Conservation (phyloP, 2,888 invertebrate genomes). For the Neoitamus cyanurus region DNA sequence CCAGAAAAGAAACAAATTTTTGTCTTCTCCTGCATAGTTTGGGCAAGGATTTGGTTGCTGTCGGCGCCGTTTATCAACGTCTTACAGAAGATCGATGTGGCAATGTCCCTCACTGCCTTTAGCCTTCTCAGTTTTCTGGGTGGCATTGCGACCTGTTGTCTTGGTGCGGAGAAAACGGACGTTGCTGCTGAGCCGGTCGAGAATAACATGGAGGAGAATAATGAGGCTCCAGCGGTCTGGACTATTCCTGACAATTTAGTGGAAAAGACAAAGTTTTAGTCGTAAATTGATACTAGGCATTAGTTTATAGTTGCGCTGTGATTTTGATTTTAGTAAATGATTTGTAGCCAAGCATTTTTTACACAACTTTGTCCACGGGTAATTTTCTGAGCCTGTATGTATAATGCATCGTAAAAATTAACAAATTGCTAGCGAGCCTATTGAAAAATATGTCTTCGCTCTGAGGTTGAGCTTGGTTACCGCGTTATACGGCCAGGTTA, state of each 20-base stretch:
- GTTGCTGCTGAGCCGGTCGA: neutral
- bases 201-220: neutral
- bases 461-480: no score
- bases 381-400: neutral
- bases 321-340: neutral
- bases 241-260: neutral
- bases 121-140: slow-evolving; percentile 62
- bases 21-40: slow-evolving; percentile 64
- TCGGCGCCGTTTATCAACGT: slow-evolving; percentile 66
- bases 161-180: neutral
- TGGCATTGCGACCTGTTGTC: slow-evolving; percentile 56
- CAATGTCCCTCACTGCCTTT: slow-evolving; percentile 63
- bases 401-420: no score
- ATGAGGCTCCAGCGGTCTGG: neutral
- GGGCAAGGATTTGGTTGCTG: slow-evolving; percentile 64
- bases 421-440: no score
- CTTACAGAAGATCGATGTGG: slow-evolving; percentile 61
- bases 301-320: neutral
- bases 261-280: slow-evolving; percentile 18
- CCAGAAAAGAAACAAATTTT: slow-evolving; percentile 62
- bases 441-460: no score
- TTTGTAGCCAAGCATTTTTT: neutral
- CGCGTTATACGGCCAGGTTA: no score
- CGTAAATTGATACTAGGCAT: neutral
- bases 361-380: neutral